A percentile compares a stretch with the other conserved stretches of the same genome.
Conservation (phyloP, 2,113 vertebrate species). For the Myotis yumanensis region DNA sequence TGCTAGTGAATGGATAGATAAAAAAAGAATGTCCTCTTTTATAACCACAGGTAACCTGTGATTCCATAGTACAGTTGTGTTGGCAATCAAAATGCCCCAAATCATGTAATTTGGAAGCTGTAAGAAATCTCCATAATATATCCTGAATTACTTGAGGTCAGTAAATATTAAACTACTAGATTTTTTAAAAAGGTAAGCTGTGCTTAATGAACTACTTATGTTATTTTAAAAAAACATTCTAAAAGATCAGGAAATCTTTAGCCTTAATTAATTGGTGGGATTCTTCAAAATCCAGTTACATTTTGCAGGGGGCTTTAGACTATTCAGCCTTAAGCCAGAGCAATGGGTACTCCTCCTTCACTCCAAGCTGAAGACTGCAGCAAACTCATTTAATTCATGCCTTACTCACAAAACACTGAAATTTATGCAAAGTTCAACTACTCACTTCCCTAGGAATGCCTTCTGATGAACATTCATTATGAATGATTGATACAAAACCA, state of each 20-base stretch:
- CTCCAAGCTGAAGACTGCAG: constrained; percentile 26
- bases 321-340: background rate
- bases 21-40: constrained; percentile 59
- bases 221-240: background rate
- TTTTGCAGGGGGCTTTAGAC: background rate
- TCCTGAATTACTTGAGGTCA: background rate
- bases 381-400: background rate
- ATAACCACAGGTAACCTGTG: background rate
- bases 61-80: background rate
- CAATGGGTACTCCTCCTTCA: background rate
- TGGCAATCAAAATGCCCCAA: constrained; percentile 11
- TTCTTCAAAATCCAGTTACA: constrained; percentile 4
- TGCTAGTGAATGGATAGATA: background rate
- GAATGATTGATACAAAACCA: background rate
- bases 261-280: background rate
- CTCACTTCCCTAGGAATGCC: background rate
- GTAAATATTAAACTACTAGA: background rate
- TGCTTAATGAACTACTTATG: background rate
- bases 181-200: constrained; percentile 25
- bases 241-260: constrained; percentile 22
- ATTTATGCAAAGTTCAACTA: constrained; percentile 57
- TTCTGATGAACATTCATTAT: constrained; percentile 12
- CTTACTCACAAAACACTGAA: constrained; percentile 51
- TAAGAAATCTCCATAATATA: background rate
- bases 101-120: background rate